Evolutionary conservation across 2,888 invertebrate species (phyloP).

Genomic region (Liopterus haemorrhoidalis): DNA sequence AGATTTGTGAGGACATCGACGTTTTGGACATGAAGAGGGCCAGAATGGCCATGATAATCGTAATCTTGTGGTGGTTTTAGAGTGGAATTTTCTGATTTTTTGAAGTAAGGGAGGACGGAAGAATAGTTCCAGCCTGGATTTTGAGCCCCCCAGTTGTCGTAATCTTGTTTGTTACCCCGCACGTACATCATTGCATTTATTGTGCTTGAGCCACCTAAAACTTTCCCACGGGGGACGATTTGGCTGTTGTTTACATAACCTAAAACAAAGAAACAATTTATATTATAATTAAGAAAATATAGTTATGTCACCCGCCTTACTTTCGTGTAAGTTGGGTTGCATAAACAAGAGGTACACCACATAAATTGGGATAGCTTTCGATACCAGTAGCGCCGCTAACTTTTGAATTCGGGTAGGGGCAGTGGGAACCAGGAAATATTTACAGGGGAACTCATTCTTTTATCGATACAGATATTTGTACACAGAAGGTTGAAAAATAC

Average conservation of each 20-base stretch:
- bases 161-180: neutral
- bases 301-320: no score
- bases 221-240: neutral
- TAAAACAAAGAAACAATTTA: neutral
- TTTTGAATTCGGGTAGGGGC: no score
- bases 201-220: neutral
- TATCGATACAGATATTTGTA: no score
- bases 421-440: no score
- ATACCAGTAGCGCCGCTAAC: no score
- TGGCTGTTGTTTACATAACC: neutral
- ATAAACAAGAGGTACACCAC: no score
- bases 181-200: slow-evolving; percentile 1
- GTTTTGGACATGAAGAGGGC: slow-evolving; percentile 4
- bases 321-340: no score
- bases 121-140: slow-evolving; percentile 1
- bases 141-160: neutral
- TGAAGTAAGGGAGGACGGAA: neutral
- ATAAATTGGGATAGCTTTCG: no score
- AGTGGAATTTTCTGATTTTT: slow-evolving; percentile 1
- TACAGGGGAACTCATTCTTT: no score
- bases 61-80: no score
- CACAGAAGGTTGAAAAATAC: no score
- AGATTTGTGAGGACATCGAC: slow-evolving; percentile 4
- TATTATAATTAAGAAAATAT: no score
- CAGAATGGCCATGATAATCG: slow-evolving; percentile 1